phyloP scores from a whole-genome alignment of 23 tunicate species.

The Botrylloides violaceus region DNA sequence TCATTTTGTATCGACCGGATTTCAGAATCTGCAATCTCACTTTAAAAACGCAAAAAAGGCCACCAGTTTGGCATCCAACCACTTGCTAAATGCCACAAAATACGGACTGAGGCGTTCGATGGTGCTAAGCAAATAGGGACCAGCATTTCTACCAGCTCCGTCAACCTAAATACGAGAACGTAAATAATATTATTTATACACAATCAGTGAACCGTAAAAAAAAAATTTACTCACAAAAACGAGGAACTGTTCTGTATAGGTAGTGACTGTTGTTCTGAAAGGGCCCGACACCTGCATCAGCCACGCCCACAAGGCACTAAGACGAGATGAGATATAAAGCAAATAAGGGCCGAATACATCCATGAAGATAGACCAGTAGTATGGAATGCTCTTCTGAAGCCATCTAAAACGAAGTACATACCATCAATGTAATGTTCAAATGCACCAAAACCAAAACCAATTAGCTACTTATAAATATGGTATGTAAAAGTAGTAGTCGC shows the following conservation, averaged over 20 bases:
- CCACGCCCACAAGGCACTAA: background rate
- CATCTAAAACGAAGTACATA: slow-evolving; percentile 6
- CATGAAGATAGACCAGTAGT: background rate
- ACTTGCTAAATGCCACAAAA: background rate
- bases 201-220: no score
- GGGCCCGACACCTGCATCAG: slow-evolving; percentile 11
- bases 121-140: no score
- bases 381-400: slow-evolving; percentile 7
- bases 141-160: no score
- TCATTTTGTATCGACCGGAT: background rate
- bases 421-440: background rate
- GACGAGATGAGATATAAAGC: background rate
- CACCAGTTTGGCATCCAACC: background rate
- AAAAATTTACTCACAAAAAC: slow-evolving; percentile 12
- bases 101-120: no score
- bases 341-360: slow-evolving; percentile 5
- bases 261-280: background rate
- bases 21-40: background rate
- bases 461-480: background rate
- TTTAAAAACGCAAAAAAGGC: background rate
- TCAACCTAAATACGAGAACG: no score
- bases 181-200: no score
- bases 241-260: background rate
- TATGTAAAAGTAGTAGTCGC: background rate
- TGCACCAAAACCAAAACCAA: no score